A percentile compares a stretch with the other conserved stretches of the same genome.
These are phyloP conservation scores for Athene noctua DNA, from an alignment of 2,113 vertebrate genomes.

Conservation along the genomic window DNA sequence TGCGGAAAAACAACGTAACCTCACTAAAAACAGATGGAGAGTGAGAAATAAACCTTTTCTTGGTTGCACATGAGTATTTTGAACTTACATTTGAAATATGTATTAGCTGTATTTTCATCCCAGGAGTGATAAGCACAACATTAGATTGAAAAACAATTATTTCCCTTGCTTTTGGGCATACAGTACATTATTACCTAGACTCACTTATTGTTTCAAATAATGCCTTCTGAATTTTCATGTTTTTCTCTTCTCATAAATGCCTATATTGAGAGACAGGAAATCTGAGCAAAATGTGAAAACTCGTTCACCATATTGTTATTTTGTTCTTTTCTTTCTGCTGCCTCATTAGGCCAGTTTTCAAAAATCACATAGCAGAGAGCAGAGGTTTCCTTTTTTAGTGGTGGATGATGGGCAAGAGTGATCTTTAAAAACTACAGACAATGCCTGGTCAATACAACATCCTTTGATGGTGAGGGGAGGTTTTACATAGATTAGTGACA, in stretches of 20 bases:
- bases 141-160: conserved; percentile 54
- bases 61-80: conserved; percentile 37
- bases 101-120: conserved; percentile 31
- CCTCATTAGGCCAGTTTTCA: not conserved
- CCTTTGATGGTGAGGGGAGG: not conserved
- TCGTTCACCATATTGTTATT: not conserved
- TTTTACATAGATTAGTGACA: not conserved
- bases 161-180: conserved; percentile 50
- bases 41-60: conserved; percentile 42
- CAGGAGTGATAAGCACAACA: conserved; percentile 36
- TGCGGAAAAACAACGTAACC: conserved; percentile 39
- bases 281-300: not conserved
- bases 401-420: not conserved
- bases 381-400: not conserved
- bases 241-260: conserved; percentile 17
- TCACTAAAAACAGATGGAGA: conserved; percentile 20
- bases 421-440: not conserved
- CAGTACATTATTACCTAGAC: conserved; percentile 14
- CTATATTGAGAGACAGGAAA: not conserved
- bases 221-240: not conserved
- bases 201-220: conserved; percentile 34
- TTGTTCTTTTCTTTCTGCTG: not conserved
- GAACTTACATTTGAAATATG: conserved; percentile 63
- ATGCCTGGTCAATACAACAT: not conserved
- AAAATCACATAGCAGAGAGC: not conserved